Evolutionary conservation across 2,113 vertebrate species (phyloP).

Genomic region (Hoplias malabaricus): DNA sequence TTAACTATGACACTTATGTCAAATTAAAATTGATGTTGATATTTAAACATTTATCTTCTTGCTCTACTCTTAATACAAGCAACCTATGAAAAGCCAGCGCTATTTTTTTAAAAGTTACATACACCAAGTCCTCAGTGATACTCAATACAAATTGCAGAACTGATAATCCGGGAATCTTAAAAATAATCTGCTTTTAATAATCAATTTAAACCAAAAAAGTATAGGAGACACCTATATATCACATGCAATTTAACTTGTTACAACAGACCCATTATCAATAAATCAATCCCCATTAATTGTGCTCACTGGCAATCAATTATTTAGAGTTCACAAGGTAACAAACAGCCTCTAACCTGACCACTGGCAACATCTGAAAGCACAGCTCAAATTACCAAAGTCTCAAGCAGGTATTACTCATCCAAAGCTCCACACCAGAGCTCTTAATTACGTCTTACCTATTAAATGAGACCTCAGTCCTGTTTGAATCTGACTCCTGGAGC

Average conservation of each 20-base stretch:
- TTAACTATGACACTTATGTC: neutral
- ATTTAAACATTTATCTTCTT: too few species aligned
- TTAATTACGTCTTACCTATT: constrained; percentile 29
- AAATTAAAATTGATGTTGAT: too few species aligned
- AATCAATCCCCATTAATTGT: neutral
- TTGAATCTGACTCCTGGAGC: constrained; percentile 30
- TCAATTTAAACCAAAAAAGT: too few species aligned
- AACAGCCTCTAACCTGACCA: constrained; percentile 48
- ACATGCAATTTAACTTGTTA: neutral
- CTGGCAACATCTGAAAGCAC: constrained; percentile 58
- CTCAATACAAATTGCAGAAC: neutral
- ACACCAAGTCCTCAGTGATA: neutral
- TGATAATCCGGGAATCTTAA: neutral
- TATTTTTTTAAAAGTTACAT: neutral
- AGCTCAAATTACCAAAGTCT: constrained; percentile 21
- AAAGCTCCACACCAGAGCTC: neutral
- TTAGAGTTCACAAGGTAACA: neutral
- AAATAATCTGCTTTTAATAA: too few species aligned
- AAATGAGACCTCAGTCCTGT: neutral
- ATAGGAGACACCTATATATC: too few species aligned
- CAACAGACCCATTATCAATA: too few species aligned
- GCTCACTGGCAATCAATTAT: neutral
- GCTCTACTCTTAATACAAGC: neutral
- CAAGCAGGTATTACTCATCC: neutral
- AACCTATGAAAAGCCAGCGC: neutral